Percentiles rank a stretch among this genome's conserved stretches.
Evolutionary conservation across 2,113 vertebrate genomes (phyloP).

Genomic region (Mustela lutreola): DNA sequence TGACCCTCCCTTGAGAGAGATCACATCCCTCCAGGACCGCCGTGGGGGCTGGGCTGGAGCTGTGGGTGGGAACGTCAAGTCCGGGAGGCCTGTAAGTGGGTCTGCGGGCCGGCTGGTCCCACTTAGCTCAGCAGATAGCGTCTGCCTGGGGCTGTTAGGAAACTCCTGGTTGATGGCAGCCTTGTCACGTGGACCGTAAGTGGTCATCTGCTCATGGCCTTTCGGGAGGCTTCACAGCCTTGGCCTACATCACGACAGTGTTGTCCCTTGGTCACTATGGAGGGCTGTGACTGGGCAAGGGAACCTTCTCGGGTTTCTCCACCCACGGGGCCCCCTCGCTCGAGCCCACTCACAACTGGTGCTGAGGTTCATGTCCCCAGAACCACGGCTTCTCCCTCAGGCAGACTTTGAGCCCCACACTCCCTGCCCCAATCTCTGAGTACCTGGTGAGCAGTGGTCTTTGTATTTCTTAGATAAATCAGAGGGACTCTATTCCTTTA

Average conservation of each 20-base stretch:
- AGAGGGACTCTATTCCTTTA: not conserved
- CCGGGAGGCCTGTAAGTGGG: fast-evolving
- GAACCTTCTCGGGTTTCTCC: not conserved
- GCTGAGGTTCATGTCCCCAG: fast-evolving
- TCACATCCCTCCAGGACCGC: fast-evolving
- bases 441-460: not conserved
- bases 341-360: fast-evolving
- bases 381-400: fast-evolving
- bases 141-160: too few relatives aligned
- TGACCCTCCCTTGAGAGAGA: fast-evolving
- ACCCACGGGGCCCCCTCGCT: too few relatives aligned
- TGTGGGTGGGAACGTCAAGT: not conserved
- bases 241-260: not conserved
- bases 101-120: not conserved
- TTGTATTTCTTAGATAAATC: not conserved
- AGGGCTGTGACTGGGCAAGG: fast-evolving
- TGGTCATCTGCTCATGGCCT: not conserved
- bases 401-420: not conserved
- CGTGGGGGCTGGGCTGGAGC: fast-evolving
- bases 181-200: fast-evolving
- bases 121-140: not conserved
- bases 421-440: not conserved
- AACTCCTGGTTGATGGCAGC: not conserved
- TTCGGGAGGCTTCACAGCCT: not conserved
- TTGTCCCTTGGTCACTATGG: fast-evolving